Conservation (phyloP, 2,113 vertebrate species). For the Myotis yumanensis region DNA sequence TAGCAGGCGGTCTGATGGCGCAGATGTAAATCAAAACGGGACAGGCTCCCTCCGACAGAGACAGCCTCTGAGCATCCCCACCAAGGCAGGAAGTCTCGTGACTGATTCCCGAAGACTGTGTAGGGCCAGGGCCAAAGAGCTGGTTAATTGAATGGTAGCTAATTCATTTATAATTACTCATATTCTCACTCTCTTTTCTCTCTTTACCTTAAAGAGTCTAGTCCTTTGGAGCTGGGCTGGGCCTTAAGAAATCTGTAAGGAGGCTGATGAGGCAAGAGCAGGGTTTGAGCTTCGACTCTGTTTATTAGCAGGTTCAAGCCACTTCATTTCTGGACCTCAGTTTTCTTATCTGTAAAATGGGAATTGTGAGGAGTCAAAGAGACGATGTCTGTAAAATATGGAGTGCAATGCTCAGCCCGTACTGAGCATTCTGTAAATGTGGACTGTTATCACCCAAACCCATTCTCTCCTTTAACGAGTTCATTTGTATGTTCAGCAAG, state of each 20-base stretch:
- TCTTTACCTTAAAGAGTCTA: background rate
- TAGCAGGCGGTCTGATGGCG: fast-evolving
- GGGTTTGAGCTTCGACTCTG: background rate
- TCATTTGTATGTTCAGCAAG: background rate
- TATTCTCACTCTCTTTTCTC: background rate
- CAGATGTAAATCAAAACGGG: background rate
- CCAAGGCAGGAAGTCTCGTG: background rate
- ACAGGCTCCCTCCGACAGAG: background rate
- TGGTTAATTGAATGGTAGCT: background rate
- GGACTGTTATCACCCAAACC: background rate
- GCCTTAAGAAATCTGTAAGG: background rate
- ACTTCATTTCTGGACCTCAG: background rate
- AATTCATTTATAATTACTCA: background rate
- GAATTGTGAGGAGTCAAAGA: background rate
- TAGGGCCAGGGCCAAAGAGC: background rate
- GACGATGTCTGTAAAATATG: background rate
- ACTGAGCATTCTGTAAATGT: background rate
- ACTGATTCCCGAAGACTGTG: background rate
- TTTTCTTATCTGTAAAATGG: background rate
- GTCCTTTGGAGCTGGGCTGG: background rate
- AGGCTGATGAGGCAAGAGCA: background rate
- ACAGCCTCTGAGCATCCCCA: background rate
- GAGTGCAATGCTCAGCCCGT: background rate
- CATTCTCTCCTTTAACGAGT: background rate
- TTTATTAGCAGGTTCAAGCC: background rate